phyloP scores from a whole-genome alignment of 2,797 vertebrate species.

The Neosalanx taihuensis region DNA sequence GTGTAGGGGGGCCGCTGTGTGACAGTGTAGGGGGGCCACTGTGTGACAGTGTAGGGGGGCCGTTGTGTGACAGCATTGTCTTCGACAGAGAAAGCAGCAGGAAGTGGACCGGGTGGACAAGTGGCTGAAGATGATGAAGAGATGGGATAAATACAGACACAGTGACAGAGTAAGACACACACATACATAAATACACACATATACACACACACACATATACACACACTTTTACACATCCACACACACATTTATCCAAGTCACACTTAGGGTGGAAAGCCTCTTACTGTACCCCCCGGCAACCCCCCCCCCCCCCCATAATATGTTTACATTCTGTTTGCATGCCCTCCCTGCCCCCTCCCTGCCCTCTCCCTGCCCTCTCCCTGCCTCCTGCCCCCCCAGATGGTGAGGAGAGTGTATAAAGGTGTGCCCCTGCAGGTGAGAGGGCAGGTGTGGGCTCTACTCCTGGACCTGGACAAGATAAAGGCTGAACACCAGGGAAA shows the following conservation, averaged over 20 bases:
- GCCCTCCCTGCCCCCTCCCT: not conserved
- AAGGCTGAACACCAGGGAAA: constrained; percentile 81
- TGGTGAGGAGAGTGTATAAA: constrained; percentile 81
- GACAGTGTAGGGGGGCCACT: no score
- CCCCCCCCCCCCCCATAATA: not conserved
- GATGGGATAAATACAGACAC: constrained; percentile 85
- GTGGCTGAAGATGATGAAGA: constrained; percentile 91
- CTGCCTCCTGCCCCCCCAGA: constrained; percentile 56
- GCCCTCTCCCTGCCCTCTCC: not conserved
- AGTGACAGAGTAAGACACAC: constrained; percentile 78
- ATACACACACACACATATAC: constrained; percentile 3
- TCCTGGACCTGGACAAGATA: constrained; percentile 78
- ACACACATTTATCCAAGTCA: not conserved
- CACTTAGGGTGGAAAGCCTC: not conserved
- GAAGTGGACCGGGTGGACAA: constrained; percentile 85
- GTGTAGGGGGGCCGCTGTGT: no score
- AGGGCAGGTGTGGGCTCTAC: constrained; percentile 80
- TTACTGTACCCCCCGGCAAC: no score
- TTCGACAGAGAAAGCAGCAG: constrained; percentile 80
- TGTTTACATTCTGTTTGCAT: not conserved
- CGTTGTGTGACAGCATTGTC: not conserved
- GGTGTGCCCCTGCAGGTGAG: constrained; percentile 82
- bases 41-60: no score
- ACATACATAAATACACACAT: not conserved
- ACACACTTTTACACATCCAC: constrained; percentile 8